Percentiles rank a stretch among this genome's conserved stretches.
Conservation (phyloP, 2,113 vertebrate species). For the Stigmatopora argus region DNA sequence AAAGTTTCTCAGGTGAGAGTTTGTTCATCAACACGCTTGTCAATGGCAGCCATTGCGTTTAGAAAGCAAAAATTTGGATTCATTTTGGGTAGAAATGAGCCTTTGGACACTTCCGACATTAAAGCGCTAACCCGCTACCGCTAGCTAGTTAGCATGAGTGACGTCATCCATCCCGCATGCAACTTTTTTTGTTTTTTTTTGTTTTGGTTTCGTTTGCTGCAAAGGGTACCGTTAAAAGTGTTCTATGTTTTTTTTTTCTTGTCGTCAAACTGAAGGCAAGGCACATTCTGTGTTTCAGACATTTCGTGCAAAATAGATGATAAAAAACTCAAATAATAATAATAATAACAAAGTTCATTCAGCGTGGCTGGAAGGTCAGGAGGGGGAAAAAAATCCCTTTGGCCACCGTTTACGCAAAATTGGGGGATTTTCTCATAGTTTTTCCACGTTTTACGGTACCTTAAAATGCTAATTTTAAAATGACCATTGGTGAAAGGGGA, state of each 20-base stretch:
- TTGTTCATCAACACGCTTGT: too few species aligned
- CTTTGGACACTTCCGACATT: background rate
- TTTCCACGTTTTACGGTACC: too few species aligned
- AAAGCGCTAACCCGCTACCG: conserved; percentile 19
- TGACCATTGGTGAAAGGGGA: too few species aligned
- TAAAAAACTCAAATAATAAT: conserved; percentile 36
- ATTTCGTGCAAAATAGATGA: conserved; percentile 87
- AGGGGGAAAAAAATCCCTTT: too few species aligned
- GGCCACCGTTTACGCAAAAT: too few species aligned
- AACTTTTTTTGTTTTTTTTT: conserved; percentile 64
- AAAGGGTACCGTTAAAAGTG: conserved; percentile 51
- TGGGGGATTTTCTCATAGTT: too few species aligned
- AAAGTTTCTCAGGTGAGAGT: background rate
- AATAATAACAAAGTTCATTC: conserved; percentile 4
- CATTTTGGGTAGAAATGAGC: background rate
- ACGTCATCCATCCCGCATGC: conserved; percentile 80
- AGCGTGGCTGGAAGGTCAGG: background rate
- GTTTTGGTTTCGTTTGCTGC: conserved; percentile 45
- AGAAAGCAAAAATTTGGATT: background rate
- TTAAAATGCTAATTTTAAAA: too few species aligned
- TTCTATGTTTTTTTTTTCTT: conserved; percentile 57
- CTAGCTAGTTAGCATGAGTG: conserved; percentile 56
- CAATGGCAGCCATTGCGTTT: background rate
- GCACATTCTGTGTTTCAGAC: conserved; percentile 95
- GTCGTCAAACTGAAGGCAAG: conserved; percentile 83